phyloP scores from a whole-genome alignment of 2,797 vertebrate species.

The Pogonophryne albipinna region DNA sequence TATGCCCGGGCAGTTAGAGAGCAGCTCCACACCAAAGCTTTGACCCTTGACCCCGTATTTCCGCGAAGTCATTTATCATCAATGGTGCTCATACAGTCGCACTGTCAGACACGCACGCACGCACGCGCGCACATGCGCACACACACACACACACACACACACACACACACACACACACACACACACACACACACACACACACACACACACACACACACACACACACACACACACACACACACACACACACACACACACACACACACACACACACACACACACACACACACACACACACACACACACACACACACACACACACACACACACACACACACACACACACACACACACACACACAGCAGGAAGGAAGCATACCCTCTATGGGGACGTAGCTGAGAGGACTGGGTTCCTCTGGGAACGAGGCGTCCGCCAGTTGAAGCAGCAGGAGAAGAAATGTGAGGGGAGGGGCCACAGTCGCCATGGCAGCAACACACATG shows the following conservation, averaged over 20 bases:
- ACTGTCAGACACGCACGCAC: constrained; percentile 24
- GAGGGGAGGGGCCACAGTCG: constrained; percentile 81
- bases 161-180: constrained; percentile 18
- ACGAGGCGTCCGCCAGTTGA: constrained; percentile 85
- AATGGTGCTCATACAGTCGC: constrained; percentile 38
- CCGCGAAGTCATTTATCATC: constrained; percentile 79
- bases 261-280: constrained; percentile 22
- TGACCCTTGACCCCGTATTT: constrained; percentile 75
- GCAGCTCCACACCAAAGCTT: constrained; percentile 60
- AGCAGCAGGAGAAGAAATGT: constrained; percentile 87
- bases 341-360: constrained; percentile 25
- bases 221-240: constrained; percentile 20
- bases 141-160: background rate
- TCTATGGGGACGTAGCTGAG: constrained; percentile 90
- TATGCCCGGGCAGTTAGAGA: constrained; percentile 36
- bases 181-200: constrained; percentile 18
- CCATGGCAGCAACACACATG: constrained; percentile 84
- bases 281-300: no score
- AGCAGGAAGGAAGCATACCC: constrained; percentile 86
- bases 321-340: constrained; percentile 24
- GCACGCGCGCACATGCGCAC: constrained; percentile 13
- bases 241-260: constrained; percentile 26
- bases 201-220: constrained; percentile 22
- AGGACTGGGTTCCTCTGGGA: constrained; percentile 94
- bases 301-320: constrained; percentile 22